phyloP scores from a whole-genome alignment of 2,797 vertebrate species.

The Kryptopterus vitreolus region DNA sequence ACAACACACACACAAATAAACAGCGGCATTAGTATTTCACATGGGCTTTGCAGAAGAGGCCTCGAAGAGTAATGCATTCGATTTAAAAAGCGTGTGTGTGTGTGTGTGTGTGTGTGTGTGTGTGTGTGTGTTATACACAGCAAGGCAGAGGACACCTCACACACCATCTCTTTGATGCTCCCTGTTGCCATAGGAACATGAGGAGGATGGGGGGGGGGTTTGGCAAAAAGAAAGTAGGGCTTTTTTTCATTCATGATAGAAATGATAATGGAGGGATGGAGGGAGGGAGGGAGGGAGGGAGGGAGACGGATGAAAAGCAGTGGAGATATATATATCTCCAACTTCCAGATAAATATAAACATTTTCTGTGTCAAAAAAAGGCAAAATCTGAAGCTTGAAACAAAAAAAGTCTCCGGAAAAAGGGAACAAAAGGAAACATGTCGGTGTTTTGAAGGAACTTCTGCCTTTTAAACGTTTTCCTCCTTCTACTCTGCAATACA shows the following conservation, averaged over 20 bases:
- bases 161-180: slow-evolving; percentile 49
- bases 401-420: too few relatives aligned
- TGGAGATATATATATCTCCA: not conserved
- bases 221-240: not conserved
- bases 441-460: too few relatives aligned
- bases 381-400: too few relatives aligned
- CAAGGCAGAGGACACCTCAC: not conserved
- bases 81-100: not conserved
- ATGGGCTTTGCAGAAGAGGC: not conserved
- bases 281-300: not conserved
- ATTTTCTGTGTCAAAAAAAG: too few relatives aligned
- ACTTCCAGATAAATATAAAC: too few relatives aligned
- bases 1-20: too few relatives aligned
- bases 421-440: too few relatives aligned
- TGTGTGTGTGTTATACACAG: not conserved
- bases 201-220: slow-evolving; percentile 29
- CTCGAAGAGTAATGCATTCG: not conserved
- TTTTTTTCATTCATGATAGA: slow-evolving; percentile 38
- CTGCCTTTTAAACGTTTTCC: too few relatives aligned
- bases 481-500: too few relatives aligned
- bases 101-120: not conserved
- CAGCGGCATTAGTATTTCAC: not conserved
- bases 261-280: slow-evolving; percentile 15
- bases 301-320: not conserved
- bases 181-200: slow-evolving; percentile 60